Evolutionary conservation across 2,797 vertebrate genomes (phyloP), one percentile per base, ranked within the genome.

Genomic region (Molossus molossus): DNA sequence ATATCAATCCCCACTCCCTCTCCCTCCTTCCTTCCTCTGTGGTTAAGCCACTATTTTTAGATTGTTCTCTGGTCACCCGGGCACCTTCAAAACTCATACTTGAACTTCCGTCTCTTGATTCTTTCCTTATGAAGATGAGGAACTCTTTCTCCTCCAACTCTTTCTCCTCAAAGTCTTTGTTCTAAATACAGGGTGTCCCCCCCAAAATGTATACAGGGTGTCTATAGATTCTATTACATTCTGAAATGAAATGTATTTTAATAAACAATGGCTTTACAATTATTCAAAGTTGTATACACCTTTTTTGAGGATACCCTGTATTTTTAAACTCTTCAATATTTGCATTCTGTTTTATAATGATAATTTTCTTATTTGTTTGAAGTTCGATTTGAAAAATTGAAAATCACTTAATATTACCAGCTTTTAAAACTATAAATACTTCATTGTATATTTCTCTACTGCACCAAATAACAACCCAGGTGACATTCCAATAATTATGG

Each of bases 351-450:
- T 85, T 93, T 40, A 0, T 85, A 84, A 65, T 21, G 3, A 40
- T 62, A 62, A 69, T 70, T 69, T 12, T 64, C 87, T 86, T 79
- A 45, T 84, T 70, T 91, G 50, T n/a, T 69, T 57, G 20, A 40
- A 82, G 10, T 87, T 76, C 53, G 20, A 50, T 70, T 83, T 91
- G 20, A 91, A 87, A 64, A 65, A 48, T 57, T 60, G 45, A 87
- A 83, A 57, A 29, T 65, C 33, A 87, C 0, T 77, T 17, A 40
- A 72, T 6, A 64, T 70, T 70, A 62, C 17, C 69, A 82, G 9
- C 69, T 57, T 90, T 70, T 73, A 60, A 48, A 94, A 88, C 7
- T 73, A 23, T 75, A 83, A 84, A 60, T 80, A 70, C 62, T 82
- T n/a, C 53, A 72, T 67, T 83, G 53, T 69, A 48, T 48, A 73